These are phyloP conservation scores for Amphimallon solstitiale DNA, from an alignment of 2,888 invertebrate genomes.

Conservation along the genomic window DNA sequence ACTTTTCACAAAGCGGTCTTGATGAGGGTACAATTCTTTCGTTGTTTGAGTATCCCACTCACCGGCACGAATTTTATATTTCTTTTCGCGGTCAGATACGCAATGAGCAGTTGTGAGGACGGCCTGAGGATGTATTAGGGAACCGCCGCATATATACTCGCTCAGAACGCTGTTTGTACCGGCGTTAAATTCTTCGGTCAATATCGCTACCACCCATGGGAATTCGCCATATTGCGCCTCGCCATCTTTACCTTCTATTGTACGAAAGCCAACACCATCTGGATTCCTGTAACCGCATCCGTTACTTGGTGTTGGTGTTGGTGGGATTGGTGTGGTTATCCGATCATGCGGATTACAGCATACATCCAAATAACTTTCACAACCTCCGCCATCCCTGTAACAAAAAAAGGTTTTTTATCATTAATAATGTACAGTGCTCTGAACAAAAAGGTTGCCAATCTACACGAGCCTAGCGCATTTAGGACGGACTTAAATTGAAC, in stretches of 20 bases:
- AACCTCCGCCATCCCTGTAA: too few species aligned
- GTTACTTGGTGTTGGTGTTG: slow-evolving; percentile 66
- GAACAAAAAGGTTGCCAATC: too few species aligned
- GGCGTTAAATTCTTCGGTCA: slow-evolving; percentile 63
- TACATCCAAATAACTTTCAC: slow-evolving; percentile 67
- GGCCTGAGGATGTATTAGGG: slow-evolving; percentile 80
- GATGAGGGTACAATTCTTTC: slow-evolving; percentile 75
- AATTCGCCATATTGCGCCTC: slow-evolving; percentile 82
- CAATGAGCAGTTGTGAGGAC: slow-evolving; percentile 86
- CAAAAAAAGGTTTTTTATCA: too few species aligned
- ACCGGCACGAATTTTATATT: slow-evolving; percentile 71
- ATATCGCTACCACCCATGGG: slow-evolving; percentile 80
- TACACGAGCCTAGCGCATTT: too few species aligned
- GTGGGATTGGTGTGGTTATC: slow-evolving; percentile 52
- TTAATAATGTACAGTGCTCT: too few species aligned
- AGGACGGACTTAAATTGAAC: too few species aligned
- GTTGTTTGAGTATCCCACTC: slow-evolving; percentile 87
- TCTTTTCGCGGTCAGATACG: slow-evolving; percentile 59
- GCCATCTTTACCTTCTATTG: slow-evolving; percentile 64
- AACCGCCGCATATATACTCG: slow-evolving; percentile 74
- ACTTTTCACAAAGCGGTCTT: slow-evolving; percentile 72
- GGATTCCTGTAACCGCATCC: slow-evolving; percentile 61
- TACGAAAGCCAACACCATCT: slow-evolving; percentile 58
- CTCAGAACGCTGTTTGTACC: slow-evolving; percentile 56
- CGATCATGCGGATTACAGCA: slow-evolving; percentile 65